Evolutionary conservation across 2,113 vertebrate genomes (phyloP).

Genomic region (Phyllostomus hastatus): DNA sequence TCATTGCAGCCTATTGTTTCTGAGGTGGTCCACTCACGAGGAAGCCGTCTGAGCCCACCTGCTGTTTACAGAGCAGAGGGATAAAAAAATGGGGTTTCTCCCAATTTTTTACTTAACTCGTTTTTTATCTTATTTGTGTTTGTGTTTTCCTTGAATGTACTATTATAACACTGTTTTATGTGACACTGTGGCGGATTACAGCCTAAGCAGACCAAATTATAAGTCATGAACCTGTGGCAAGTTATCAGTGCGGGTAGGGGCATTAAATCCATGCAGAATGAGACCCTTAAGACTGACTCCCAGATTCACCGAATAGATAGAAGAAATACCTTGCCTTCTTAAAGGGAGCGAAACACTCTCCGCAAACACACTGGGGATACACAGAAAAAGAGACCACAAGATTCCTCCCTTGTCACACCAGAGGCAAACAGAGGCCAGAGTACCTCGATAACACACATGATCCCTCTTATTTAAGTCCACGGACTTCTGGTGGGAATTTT

Average conservation of each 20-base stretch:
- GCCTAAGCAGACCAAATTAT: background rate
- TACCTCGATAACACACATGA: background rate
- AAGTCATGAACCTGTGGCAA: background rate
- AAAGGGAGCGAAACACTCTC: background rate
- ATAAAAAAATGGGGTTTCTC: background rate
- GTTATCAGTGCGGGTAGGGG: background rate
- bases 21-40: background rate
- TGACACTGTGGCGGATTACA: background rate
- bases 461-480: background rate
- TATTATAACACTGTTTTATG: background rate
- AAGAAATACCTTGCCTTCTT: background rate
- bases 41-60: background rate
- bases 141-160: background rate
- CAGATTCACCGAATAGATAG: background rate
- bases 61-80: background rate
- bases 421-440: background rate
- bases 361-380: background rate
- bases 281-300: background rate
- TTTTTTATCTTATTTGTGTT: background rate
- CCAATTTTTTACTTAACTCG: background rate
- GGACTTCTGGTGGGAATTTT: background rate
- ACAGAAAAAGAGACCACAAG: background rate
- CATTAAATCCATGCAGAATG: background rate
- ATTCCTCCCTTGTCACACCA: background rate
- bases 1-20: constrained; percentile 1